Percentiles rank a stretch among this genome's conserved stretches.
These are phyloP conservation scores for Stichodactyla mertensii DNA, from an alignment of 64 coral and sea anemone genomes.

Conservation along the genomic window DNA sequence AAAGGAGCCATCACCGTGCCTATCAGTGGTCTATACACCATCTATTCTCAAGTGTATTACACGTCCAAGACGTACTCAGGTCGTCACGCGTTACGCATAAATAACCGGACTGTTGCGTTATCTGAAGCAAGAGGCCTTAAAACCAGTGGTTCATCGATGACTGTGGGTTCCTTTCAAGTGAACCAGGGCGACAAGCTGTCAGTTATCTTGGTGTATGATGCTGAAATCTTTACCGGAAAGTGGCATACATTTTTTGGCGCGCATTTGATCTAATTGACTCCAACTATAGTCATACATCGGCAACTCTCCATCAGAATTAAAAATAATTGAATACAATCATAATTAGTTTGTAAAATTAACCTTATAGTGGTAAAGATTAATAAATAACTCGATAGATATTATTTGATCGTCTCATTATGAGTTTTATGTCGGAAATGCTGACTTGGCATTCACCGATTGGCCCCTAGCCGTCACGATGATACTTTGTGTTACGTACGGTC, in stretches of 20 bases:
- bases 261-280: background rate
- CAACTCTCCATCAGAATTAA: too few relatives aligned
- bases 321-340: too few relatives aligned
- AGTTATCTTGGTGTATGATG: background rate
- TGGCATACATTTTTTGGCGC: conserved; percentile 1
- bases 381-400: too few relatives aligned
- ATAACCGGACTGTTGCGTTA: background rate
- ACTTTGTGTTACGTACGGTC: too few relatives aligned
- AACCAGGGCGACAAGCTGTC: background rate
- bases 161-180: background rate
- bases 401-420: too few relatives aligned
- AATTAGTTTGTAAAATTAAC: too few relatives aligned
- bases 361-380: too few relatives aligned
- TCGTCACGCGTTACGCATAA: background rate
- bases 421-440: too few relatives aligned
- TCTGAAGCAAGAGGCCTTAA: background rate
- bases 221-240: background rate
- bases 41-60: background rate
- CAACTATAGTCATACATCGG: too few relatives aligned
- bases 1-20: background rate
- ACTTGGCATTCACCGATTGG: too few relatives aligned
- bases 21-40: background rate
- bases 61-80: background rate
- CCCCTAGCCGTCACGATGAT: too few relatives aligned
- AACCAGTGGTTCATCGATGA: background rate